phyloP scores from a whole-genome alignment of 2,888 invertebrate species.

The Clunio marinus region DNA sequence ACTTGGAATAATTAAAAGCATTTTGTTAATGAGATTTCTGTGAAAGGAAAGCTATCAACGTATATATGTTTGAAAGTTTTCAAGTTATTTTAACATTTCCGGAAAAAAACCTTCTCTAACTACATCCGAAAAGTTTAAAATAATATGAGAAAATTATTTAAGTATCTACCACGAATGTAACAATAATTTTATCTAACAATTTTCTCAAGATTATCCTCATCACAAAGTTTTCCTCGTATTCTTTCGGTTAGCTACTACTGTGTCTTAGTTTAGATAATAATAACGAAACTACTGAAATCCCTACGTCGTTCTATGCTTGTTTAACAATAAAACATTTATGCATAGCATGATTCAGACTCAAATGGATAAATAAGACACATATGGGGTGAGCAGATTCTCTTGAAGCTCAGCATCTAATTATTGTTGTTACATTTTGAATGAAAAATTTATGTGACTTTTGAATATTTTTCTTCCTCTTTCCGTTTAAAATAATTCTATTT shows the following conservation, averaged over 20 bases:
- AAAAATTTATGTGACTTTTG: slow-evolving; percentile 5
- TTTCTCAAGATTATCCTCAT: slow-evolving; percentile 35
- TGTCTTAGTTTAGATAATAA: too few relatives aligned
- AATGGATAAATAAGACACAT: slow-evolving; percentile 1
- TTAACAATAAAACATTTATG: too few relatives aligned
- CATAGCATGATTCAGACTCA: slow-evolving; percentile 20
- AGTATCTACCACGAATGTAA: slow-evolving; percentile 38
- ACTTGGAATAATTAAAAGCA: slow-evolving; percentile 34
- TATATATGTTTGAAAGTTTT: not conserved
- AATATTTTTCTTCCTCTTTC: not conserved
- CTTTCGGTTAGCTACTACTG: not conserved
- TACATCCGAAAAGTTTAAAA: too few relatives aligned
- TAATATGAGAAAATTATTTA: slow-evolving; percentile 30
- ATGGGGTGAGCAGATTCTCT: not conserved
- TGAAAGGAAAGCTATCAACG: not conserved
- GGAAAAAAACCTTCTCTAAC: too few relatives aligned
- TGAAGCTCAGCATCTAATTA: slow-evolving; percentile 6
- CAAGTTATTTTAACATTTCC: too few relatives aligned
- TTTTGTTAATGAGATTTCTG: slow-evolving; percentile 33
- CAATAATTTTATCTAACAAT: slow-evolving; percentile 39
- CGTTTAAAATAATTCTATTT: not conserved
- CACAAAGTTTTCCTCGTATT: not conserved
- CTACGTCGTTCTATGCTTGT: too few relatives aligned
- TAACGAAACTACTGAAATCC: too few relatives aligned
- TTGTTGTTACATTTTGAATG: not conserved